Evolutionary conservation across 2,888 invertebrate species (phyloP), one percentile per base, ranked within the genome.

Genomic region (Eupithecia exiguata): DNA sequence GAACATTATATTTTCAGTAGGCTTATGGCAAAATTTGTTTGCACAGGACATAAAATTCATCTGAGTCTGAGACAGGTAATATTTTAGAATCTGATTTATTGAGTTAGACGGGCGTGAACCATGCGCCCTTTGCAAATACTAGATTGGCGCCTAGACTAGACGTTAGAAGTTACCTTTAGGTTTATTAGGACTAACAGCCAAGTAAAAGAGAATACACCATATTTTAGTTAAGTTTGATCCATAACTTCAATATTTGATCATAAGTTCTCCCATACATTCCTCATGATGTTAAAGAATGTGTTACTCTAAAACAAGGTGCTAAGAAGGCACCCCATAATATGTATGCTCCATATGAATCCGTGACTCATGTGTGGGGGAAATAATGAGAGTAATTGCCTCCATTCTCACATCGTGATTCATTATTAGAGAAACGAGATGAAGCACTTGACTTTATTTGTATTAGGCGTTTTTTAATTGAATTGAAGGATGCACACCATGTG

Each of bases 331-430:
- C 78, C 79, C 79, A 79, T 81, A 78, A 79, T 81, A 78, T 81
- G 81, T 81, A 78, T 81, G 81, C 81, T 73, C 75, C 81, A 80
- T 81, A 81, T 84, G 84, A 84, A 74, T 89, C 81, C 82, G 82
- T 92, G 91, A 91, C 85, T 92, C 93, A 92, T 88, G 82, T 85
- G 85, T 82, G 79, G 69, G 78, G 71, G 82, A 81, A 84, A 88
- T 93, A 92, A 92, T 91, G 88, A 91, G 88, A 88, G 88, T 92
- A 92, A 93, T 93, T 93, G 92, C 90, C 82, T 86, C 87, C 90
- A 91, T 92, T 93, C 92, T 92, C 92, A 92, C 91, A 92, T 91
- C 87, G 92, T 94, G 93, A 93, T 93, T 94, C 93, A 91, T 91
- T 86, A 81, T 84, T 84, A 78, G 87, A 86, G 87, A 84, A 88